Base-by-base conservation (phyloP, 2,888 invertebrate species). In the Pseudococcus longispinus region DNA sequence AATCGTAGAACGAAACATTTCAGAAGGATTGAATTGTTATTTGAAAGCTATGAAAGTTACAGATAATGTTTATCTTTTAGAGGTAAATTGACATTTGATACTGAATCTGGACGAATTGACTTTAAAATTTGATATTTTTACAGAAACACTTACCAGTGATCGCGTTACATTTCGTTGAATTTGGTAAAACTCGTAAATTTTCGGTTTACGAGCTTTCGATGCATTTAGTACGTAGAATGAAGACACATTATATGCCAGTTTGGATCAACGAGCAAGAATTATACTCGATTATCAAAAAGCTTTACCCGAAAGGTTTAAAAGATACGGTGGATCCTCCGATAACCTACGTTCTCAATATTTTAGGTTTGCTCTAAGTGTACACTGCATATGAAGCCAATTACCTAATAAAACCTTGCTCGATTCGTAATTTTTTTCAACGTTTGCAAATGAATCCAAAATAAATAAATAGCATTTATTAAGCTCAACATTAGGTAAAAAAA, bases 41-140 rank as follows among this genome's bases (percentile, higher is more conserved):
- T 83, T 83, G 29, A 55, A 83, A 29, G 83, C 83, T 9, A 83
- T 83, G 83, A 83, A 83, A 51, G 83, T 83, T 83, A 83, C 83
- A 11, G 83, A 83, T 55, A 83, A 83, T n/a, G 32, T 51, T 51
- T 83, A 83, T 83, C 29, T 83, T 23, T 55, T 83, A 44, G 83
- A 83, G 18, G 83, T 83, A 42, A 42, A 8, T 37, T 5, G 9
- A 37, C 9, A 15, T 37, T 77, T 18, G 9, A 37, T n/a, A 37
- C 5, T 18, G 77, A n/a, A 13, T 1, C 9, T 8, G 0, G 0
- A 55, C 1, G 55, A 70, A 11, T 26, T 5, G 15, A 29, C 23
- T 23, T 46, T 26, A 44, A 83, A 8, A 6, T 2, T 82, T 23
- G 11, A 20, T 23, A 26, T 82, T 82, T 20, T 83, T 83, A 13